A percentile compares a stretch with the other conserved stretches of the same genome.
phyloP scores from a whole-genome alignment of 1,140 invertebrate species.

The Neotoxoptera formosana region DNA sequence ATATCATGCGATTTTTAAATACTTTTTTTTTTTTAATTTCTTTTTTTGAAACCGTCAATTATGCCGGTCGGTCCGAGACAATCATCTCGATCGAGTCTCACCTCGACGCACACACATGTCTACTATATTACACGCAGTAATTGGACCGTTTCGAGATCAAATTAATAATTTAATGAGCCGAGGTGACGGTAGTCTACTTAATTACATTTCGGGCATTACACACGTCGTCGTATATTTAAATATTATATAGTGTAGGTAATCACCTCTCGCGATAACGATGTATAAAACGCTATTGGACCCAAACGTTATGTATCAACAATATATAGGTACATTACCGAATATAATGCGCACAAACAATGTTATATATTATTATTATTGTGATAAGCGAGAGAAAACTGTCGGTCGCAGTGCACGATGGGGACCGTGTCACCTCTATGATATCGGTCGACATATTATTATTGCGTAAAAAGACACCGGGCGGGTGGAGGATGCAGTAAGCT shows the following conservation, averaged over 20 bases:
- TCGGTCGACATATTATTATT: neutral
- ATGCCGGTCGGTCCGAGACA: neutral
- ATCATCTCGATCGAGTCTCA: neutral
- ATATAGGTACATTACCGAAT: neutral
- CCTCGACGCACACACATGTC: neutral
- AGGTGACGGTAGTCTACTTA: neutral
- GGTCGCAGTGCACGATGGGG: neutral
- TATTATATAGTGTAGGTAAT: neutral
- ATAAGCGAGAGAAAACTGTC: neutral
- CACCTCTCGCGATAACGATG: neutral
- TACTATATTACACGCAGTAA: neutral
- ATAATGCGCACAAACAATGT: neutral
- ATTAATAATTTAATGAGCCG: slow-evolving; percentile 10
- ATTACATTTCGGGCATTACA: neutral
- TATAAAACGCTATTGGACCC: neutral
- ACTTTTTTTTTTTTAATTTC: neutral
- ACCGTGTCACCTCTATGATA: neutral
- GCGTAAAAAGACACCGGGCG: neutral
- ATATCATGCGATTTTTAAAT: neutral
- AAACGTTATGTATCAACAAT: neutral
- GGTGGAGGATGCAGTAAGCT: neutral
- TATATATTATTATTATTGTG: neutral
- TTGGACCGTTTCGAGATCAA: neutral
- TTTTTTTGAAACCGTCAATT: neutral
- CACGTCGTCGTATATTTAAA: too few relatives aligned